A percentile compares a stretch with the other conserved stretches of the same genome.
Conservation (phyloP, 2,113 vertebrate species). For the Brienomyrus longianalis region DNA sequence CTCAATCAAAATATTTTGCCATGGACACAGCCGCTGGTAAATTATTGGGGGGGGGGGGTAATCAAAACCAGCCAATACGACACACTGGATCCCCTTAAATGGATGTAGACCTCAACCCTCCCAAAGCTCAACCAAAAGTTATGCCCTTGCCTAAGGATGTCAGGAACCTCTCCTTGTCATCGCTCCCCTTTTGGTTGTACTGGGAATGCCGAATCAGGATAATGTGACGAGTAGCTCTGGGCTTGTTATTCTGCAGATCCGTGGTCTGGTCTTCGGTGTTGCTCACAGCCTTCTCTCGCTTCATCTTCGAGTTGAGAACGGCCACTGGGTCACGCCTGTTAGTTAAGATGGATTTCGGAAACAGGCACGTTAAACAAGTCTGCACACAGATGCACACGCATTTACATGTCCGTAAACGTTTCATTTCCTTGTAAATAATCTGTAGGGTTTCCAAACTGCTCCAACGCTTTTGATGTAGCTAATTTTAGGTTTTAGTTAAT, state of each 20-base stretch:
- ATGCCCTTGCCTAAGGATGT: constrained; percentile 67
- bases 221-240: constrained; percentile 87
- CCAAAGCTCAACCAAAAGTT: background rate
- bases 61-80: background rate
- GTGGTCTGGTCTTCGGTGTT: constrained; percentile 64
- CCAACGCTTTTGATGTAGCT: too few relatives aligned
- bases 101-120: too few relatives aligned
- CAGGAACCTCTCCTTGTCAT: constrained; percentile 76
- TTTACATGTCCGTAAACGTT: too few relatives aligned
- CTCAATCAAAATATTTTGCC: background rate
- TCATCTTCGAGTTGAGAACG: constrained; percentile 73
- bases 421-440: too few relatives aligned
- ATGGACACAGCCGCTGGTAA: background rate
- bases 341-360: background rate
- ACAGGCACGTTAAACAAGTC: background rate
- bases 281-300: constrained; percentile 41
- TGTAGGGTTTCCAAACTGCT: too few relatives aligned
- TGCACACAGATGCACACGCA: too few relatives aligned
- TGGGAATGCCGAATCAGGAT: constrained; percentile 93
- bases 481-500: too few relatives aligned
- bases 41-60: background rate
- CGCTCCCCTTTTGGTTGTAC: constrained; percentile 74
- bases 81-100: background rate
- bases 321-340: constrained; percentile 68
- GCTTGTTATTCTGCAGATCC: constrained; percentile 71